phyloP scores from a whole-genome alignment of 2,113 vertebrate species.

The Istiophorus platypterus region DNA sequence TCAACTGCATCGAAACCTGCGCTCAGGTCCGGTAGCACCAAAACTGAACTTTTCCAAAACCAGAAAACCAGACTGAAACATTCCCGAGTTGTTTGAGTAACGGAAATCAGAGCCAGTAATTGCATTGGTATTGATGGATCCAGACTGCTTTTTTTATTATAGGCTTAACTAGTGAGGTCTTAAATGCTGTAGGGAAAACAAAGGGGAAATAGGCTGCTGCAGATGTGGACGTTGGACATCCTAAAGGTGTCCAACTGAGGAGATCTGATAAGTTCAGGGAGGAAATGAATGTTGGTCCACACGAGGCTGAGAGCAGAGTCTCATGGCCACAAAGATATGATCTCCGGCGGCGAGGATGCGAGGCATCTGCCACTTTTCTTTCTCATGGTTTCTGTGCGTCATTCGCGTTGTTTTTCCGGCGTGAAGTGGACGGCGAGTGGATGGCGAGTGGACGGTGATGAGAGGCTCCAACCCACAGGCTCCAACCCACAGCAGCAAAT shows the following conservation, averaged over 20 bases:
- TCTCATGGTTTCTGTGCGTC: background rate
- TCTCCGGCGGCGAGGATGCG: background rate
- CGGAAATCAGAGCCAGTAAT: too few species aligned
- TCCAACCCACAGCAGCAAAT: background rate
- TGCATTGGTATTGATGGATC: too few species aligned
- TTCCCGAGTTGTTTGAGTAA: background rate
- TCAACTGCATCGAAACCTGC: too few species aligned
- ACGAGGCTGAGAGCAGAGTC: too few species aligned
- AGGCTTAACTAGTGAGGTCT: too few species aligned
- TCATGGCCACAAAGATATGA: constrained; percentile 5
- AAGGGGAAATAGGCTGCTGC: background rate
- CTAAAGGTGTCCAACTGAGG: background rate
- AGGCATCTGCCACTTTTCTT: background rate
- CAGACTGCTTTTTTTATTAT: too few species aligned
- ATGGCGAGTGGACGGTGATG: too few species aligned
- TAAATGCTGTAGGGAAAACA: too few species aligned
- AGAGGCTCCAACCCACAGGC: background rate
- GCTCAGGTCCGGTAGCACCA: background rate
- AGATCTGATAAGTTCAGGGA: constrained; percentile 35
- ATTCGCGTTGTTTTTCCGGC: background rate
- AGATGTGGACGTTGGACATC: too few species aligned
- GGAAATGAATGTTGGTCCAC: constrained; percentile 45
- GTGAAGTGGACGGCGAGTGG: background rate
- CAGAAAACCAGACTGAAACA: background rate
- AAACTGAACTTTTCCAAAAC: background rate